phyloP scores from a whole-genome alignment of 2,888 invertebrate genomes.

The Cheiracanthium punctorium region DNA sequence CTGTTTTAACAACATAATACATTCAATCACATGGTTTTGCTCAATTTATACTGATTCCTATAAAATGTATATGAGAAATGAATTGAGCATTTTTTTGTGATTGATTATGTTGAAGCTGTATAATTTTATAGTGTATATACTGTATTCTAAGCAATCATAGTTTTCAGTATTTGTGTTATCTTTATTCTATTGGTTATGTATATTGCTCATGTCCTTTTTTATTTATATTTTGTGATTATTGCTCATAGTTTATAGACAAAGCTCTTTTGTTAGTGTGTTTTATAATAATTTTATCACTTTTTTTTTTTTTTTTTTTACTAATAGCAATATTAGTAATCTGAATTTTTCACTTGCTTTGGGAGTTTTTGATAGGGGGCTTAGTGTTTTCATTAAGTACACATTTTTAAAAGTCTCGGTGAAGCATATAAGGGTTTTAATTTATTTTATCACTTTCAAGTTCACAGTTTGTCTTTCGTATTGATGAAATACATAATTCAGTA shows the following conservation, averaged over 20 bases:
- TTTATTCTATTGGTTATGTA: background rate
- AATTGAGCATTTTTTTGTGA: background rate
- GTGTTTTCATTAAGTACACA: no score
- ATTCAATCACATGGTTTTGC: background rate
- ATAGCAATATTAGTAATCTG: no score
- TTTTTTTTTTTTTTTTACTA: no score
- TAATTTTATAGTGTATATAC: background rate
- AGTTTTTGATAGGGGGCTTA: no score
- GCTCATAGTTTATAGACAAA: background rate
- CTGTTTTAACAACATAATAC: no score
- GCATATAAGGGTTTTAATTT: no score
- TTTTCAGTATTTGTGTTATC: background rate
- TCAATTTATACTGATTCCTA: background rate
- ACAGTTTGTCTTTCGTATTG: no score
- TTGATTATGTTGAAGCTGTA: background rate
- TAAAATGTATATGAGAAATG: background rate
- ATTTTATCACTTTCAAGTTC: no score
- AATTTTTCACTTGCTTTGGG: no score
- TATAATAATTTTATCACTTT: no score
- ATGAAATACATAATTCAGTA: no score
- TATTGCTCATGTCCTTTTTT: background rate
- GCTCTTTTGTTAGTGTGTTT: background rate
- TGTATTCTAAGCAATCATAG: background rate
- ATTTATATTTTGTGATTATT: constrained; percentile 1
- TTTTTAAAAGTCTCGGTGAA: no score